Base-by-base conservation (phyloP, 2,113 vertebrate genomes). In the Tricholaema leucomelas region DNA sequence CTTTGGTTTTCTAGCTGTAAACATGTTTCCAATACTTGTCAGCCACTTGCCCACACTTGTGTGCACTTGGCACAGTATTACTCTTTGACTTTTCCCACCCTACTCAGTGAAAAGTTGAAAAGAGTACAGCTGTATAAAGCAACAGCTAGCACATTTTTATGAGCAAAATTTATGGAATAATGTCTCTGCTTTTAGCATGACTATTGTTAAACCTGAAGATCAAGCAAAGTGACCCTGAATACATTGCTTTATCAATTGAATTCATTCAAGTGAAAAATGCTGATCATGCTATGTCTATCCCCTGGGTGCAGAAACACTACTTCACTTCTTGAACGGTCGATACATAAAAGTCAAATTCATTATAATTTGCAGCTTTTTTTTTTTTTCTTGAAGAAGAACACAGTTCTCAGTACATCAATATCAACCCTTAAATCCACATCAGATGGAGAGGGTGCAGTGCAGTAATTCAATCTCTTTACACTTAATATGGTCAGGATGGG, bases 331-430 rank as follows among this genome's bases (percentile, higher is more conserved):
- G 97, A 98, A 96, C 64, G 73, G 97, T 98, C 97, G 85, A 98
- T 98, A 98, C 95, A 98, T 98, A 98, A 98, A 98, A 98, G 98
- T 98, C 98, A 98, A 98, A 98, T 98, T 98, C 98, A 98, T 98
- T 98, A 98, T 98, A 98, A 98, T 98, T 98, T 98, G 97, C 97
- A 97, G 97, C 94, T 42, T 42, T 42, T 42, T 16, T 95, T 97
- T 98, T 98, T 97, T 97, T 97, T 87, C 96, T 96, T 96, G 96
- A 98, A 98, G 97, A 97, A 98, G 97, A 97, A 97, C 74, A 19
- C 87, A 87, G 95, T 97, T 97, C 97, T 98, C 94, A 97, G 98
- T 97, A 98, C 97, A 98, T 98, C 97, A 98, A 98, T 98, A 98
- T 98, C 97, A 98, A 97, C 97, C 98, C 97, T 97, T 98, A 98